Conservation (phyloP, 2,113 vertebrate genomes). For the Mungos mungo region DNA sequence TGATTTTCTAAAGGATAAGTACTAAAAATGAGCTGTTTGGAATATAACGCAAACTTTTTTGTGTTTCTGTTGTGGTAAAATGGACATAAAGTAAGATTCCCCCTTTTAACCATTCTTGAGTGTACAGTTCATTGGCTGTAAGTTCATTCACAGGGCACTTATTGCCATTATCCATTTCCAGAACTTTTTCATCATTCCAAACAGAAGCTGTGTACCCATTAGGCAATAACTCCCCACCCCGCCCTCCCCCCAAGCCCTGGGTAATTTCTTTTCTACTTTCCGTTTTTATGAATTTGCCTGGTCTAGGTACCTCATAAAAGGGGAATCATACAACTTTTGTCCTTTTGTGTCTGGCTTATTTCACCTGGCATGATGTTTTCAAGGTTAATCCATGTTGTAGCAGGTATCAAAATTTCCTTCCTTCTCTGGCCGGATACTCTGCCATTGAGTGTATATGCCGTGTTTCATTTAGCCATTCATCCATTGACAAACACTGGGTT, state of each 20-base stretch:
- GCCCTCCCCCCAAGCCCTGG: not conserved
- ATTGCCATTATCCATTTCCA: not conserved
- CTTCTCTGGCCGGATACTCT: not conserved
- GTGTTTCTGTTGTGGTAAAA: not conserved
- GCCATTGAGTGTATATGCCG: not conserved
- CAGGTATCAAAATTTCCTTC: not conserved
- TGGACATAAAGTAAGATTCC: not conserved
- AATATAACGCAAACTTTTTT: not conserved
- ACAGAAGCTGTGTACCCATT: not conserved
- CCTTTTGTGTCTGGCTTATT: not conserved
- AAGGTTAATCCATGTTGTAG: not conserved
- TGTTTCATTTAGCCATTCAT: not conserved
- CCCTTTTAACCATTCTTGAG: not conserved
- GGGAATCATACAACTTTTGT: not conserved
- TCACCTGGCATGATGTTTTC: not conserved
- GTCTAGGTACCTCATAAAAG: not conserved
- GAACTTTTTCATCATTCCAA: not conserved
- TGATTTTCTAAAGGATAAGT: not conserved
- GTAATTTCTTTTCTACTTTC: not conserved
- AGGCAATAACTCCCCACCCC: not conserved
- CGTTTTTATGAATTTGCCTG: not conserved
- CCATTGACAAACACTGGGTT: not conserved
- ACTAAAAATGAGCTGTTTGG: not conserved
- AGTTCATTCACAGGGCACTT: not conserved
- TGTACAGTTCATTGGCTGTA: not conserved